These are phyloP conservation scores for Epinephelus awoara DNA, from an alignment of 2,797 vertebrate species.

Conservation along the genomic window DNA sequence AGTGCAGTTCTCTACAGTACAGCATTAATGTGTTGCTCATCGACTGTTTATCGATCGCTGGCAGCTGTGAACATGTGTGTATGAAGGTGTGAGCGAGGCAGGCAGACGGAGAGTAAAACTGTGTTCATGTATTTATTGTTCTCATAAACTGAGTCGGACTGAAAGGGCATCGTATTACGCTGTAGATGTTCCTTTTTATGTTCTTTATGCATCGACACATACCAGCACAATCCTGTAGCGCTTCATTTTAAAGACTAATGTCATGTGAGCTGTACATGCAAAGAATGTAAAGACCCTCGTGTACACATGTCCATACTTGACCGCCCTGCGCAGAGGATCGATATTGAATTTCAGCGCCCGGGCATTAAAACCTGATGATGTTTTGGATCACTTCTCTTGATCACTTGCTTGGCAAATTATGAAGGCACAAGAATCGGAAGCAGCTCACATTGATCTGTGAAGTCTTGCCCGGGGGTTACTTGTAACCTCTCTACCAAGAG, in stretches of 20 bases:
- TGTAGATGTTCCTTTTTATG: slow-evolving; percentile 11
- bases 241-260: slow-evolving; percentile 43
- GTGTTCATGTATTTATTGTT: slow-evolving; percentile 24
- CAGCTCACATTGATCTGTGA: slow-evolving; percentile 63
- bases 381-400: slow-evolving; percentile 69
- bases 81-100: not conserved
- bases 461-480: slow-evolving; percentile 41
- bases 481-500: slow-evolving; percentile 53
- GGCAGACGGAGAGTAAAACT: not conserved
- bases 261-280: slow-evolving; percentile 9
- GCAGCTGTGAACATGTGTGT: not conserved
- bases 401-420: slow-evolving; percentile 68
- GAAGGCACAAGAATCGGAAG: slow-evolving; percentile 51
- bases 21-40: not conserved
- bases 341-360: slow-evolving; percentile 53
- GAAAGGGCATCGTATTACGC: slow-evolving; percentile 22
- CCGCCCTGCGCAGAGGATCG: slow-evolving; percentile 28
- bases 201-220: slow-evolving; percentile 4
- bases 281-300: slow-evolving; percentile 11
- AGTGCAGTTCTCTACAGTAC: too few species aligned
- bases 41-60: not conserved
- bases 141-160: slow-evolving; percentile 24
- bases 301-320: slow-evolving; percentile 8
- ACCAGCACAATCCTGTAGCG: not conserved
- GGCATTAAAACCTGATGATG: slow-evolving; percentile 50